phyloP scores from a whole-genome alignment of 2,113 vertebrate species.

The Dolichallabes microphthalmus region DNA sequence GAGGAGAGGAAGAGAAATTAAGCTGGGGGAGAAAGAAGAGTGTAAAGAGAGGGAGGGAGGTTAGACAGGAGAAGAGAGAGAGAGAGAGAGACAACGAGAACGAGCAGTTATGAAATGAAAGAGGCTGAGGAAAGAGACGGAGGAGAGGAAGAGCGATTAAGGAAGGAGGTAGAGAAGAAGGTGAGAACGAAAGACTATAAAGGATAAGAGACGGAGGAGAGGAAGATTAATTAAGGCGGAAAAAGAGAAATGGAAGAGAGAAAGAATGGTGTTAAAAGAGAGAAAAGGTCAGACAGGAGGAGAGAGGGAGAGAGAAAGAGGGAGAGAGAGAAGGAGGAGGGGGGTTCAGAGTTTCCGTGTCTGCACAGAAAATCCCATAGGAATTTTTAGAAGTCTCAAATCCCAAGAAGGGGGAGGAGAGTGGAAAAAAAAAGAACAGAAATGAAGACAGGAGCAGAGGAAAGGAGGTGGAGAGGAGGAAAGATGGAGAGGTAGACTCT shows the following conservation, averaged over 20 bases:
- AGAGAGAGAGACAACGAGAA: not conserved
- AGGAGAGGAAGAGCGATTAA: not conserved
- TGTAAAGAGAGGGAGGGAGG: conserved; percentile 14
- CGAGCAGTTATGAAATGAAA: too few relatives aligned
- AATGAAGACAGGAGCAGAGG: not conserved
- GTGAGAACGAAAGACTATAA: too few relatives aligned
- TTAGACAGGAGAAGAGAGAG: conserved; percentile 33
- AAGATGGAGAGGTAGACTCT: not conserved
- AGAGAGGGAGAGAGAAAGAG: conserved; percentile 23
- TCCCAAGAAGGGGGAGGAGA: conserved; percentile 61
- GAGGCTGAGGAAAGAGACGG: not conserved
- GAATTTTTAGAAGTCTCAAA: conserved; percentile 74
- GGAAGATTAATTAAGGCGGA: not conserved
- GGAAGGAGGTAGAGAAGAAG: not conserved
- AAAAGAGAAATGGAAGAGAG: not conserved
- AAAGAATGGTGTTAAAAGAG: not conserved
- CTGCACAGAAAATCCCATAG: conserved; percentile 71
- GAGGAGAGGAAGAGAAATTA: too few relatives aligned
- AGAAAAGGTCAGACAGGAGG: not conserved
- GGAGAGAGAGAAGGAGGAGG: conserved; percentile 38
- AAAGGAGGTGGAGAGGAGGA: not conserved
- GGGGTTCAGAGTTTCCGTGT: conserved; percentile 65
- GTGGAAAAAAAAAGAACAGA: not conserved
- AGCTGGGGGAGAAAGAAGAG: conserved; percentile 26
- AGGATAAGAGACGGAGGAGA: not conserved